Evolutionary conservation across 2,888 invertebrate species (phyloP), one percentile per base, ranked within the genome.

Genomic region (Plebejus melissa): DNA sequence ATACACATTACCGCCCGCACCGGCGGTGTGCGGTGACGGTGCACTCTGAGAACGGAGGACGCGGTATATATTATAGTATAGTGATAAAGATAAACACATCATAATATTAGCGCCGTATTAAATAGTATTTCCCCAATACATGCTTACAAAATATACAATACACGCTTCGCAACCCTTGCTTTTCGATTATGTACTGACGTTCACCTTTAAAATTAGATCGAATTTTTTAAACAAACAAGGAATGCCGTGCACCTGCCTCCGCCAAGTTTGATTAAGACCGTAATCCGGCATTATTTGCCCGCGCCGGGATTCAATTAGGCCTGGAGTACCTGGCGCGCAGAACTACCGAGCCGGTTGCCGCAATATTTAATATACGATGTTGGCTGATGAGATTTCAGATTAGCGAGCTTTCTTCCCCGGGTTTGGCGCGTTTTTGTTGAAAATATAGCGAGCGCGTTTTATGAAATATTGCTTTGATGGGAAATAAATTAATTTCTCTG

Each of bases 251-350:
- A 65, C 60, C 28, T 65, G 28, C 32, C 32, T 6, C 28, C 65
- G 65, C 65, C 65, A 32, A 5, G 32, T 65, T 36, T 13, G 65
- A 65, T 13, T 65, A 65, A 65, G 65, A 65, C 32, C 65, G 32
- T 32, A 65, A 65, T 65, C 65, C 32, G 32, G 5, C 60, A 65
- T 65, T 65, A 65, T 28, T 58, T 22, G 22, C 28, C 22, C 60
- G 28, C 60, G 32, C 28, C 58, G 58, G 22, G 28, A 28, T 28
- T 65, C 60, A 65, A 65, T 65, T 65, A 65, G 58, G 58, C 58
- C 58, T n/a, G 58, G 58, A 58, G 60, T 65, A 65, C 60, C 60
- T 32, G 60, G 32, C 28, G 32, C 60, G 11, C 60, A 65, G 60
- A 65, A 65, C 60, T 28, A 28, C 60, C 22, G 60, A 65, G 13